phyloP scores from a whole-genome alignment of 2,888 invertebrate genomes.

The Eugnorisma glareosa region DNA sequence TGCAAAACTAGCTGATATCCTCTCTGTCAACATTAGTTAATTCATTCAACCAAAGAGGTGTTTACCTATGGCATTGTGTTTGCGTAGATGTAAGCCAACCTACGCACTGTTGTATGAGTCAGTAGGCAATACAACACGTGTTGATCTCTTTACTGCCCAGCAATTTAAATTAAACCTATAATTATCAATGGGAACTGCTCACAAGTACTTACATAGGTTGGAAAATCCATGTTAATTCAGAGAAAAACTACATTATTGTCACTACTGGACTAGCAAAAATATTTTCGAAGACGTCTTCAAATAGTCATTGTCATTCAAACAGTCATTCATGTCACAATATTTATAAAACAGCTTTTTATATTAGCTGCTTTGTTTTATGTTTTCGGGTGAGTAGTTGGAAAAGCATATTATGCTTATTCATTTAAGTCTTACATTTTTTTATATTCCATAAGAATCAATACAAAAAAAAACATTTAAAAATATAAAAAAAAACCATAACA shows the following conservation, averaged over 20 bases:
- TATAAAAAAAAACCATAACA: too few relatives aligned
- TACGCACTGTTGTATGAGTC: constrained; percentile 34
- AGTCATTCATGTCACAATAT: constrained; percentile 10
- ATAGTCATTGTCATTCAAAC: constrained; percentile 17
- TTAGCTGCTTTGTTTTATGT: not conserved
- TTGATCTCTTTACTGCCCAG: constrained; percentile 9
- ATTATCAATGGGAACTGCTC: not conserved
- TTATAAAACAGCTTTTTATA: constrained; percentile 8
- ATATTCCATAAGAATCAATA: too few relatives aligned
- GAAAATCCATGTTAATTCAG: not conserved
- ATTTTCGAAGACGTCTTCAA: constrained; percentile 9
- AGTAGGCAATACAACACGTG: constrained; percentile 10
- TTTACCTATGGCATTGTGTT: constrained; percentile 31
- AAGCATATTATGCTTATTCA: too few relatives aligned
- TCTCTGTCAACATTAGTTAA: constrained; percentile 13
- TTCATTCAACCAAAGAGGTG: not conserved
- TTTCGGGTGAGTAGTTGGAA: not conserved
- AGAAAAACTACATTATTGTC: not conserved
- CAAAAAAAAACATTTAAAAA: too few relatives aligned
- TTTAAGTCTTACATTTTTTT: too few relatives aligned
- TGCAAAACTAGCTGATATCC: constrained; percentile 16
- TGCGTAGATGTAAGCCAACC: constrained; percentile 35
- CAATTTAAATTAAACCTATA: not conserved
- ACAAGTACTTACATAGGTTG: not conserved
- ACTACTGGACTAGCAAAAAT: not conserved